Evolutionary conservation across 2,797 vertebrate species (phyloP).

Genomic region (Ctenosaura bakeri): DNA sequence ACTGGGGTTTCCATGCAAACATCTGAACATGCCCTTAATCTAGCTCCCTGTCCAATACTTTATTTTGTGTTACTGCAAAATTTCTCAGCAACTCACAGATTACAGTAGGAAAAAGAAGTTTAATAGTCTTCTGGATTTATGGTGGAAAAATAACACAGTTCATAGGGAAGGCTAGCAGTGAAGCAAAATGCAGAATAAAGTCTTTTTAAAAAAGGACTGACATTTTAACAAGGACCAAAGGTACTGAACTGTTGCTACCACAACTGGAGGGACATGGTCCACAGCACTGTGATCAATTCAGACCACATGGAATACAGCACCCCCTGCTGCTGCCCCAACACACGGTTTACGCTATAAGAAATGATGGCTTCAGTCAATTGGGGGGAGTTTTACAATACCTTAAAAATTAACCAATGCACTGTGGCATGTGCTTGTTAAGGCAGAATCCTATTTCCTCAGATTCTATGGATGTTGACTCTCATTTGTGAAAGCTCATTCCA

Average conservation of each 20-base stretch:
- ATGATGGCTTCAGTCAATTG: neutral
- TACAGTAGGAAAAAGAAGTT: constrained; percentile 64
- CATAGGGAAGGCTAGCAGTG: constrained; percentile 53
- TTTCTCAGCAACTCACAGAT: constrained; percentile 45
- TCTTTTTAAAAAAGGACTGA: constrained; percentile 48
- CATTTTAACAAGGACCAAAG: neutral
- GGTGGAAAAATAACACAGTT: constrained; percentile 56
- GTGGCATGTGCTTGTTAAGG: neutral
- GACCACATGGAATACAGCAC: neutral
- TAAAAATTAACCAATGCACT: neutral
- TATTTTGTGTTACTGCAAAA: neutral
- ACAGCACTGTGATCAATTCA: neutral
- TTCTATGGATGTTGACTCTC: neutral
- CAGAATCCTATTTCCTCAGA: neutral
- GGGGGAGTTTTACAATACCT: neutral
- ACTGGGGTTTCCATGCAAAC: neutral
- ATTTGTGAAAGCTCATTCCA: neutral
- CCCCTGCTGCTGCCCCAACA: neutral
- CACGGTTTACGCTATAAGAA: neutral
- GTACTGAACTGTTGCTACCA: neutral
- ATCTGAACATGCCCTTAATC: neutral
- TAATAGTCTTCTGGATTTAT: constrained; percentile 60
- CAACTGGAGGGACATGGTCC: neutral
- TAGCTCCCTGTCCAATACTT: neutral
- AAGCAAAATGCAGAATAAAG: constrained; percentile 54